phyloP scores from a whole-genome alignment of 1,140 invertebrate species.

The Hyposmocoma kahamanoa region DNA sequence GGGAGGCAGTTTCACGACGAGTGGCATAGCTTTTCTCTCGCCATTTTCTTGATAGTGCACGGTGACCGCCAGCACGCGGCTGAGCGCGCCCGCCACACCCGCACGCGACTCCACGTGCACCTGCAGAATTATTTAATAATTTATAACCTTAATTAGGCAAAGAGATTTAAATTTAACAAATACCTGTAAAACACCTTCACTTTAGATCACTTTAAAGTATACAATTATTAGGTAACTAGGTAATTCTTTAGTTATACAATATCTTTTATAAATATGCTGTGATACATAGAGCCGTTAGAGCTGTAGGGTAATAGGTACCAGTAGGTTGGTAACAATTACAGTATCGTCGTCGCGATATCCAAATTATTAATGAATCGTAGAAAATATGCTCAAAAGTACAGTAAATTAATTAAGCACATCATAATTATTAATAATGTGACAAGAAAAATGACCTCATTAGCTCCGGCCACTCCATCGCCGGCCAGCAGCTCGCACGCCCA shows the following conservation, averaged over 20 bases:
- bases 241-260: too few relatives aligned
- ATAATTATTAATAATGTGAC: constrained; percentile 6
- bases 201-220: not conserved
- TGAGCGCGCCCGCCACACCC: constrained; percentile 53
- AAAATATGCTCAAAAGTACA: too few relatives aligned
- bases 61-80: constrained; percentile 54
- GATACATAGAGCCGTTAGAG: too few relatives aligned
- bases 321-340: too few relatives aligned
- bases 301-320: too few relatives aligned
- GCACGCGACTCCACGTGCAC: constrained; percentile 51
- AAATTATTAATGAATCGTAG: too few relatives aligned
- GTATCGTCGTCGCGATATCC: too few relatives aligned
- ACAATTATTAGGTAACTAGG: not conserved
- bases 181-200: too few relatives aligned
- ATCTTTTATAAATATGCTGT: too few relatives aligned
- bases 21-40: constrained; percentile 60
- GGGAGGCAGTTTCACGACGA: constrained; percentile 85
- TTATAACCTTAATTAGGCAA: too few relatives aligned
- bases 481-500: constrained; percentile 53
- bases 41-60: constrained; percentile 48
- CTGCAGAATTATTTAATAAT: constrained; percentile 29
- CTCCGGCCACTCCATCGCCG: constrained; percentile 46
- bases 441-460: constrained; percentile 61
- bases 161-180: too few relatives aligned
- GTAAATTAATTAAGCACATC: too few relatives aligned